Conservation (phyloP, 1,140 invertebrate species). For the Conus ventricosus region DNA sequence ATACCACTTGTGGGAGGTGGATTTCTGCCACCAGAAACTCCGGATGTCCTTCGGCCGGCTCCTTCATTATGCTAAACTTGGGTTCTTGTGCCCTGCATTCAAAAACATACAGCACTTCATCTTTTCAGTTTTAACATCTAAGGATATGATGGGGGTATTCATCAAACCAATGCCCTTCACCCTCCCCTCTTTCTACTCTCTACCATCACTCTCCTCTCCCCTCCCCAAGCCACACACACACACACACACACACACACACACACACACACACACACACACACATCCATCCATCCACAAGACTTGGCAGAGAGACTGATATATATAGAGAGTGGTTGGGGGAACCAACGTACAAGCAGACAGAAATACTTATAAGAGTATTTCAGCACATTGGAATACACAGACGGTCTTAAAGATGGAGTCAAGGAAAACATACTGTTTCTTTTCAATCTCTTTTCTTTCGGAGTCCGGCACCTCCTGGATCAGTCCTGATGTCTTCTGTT, state of each 20-base stretch:
- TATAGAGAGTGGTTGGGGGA: too few relatives aligned
- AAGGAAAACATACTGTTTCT: constrained; percentile 11
- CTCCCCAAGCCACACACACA: too few relatives aligned
- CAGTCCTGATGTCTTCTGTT: neutral
- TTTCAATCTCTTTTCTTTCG: constrained; percentile 1
- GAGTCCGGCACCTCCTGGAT: constrained; percentile 22
- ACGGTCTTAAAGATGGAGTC: neutral
- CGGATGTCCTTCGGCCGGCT: constrained; percentile 71
- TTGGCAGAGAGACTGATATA: too few relatives aligned
- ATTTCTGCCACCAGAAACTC: constrained; percentile 75
- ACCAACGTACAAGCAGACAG: too few relatives aligned
- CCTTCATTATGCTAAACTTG: constrained; percentile 70
- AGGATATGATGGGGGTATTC: neutral
- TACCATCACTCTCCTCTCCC: too few relatives aligned
- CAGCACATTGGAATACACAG: too few relatives aligned
- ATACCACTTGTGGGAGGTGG: constrained; percentile 78
- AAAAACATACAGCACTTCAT: constrained; percentile 15
- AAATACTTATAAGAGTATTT: too few relatives aligned
- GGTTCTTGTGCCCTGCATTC: constrained; percentile 66
- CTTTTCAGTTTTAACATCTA: neutral
- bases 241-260: too few relatives aligned
- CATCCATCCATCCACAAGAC: too few relatives aligned
- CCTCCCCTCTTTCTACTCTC: neutral
- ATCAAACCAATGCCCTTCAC: constrained; percentile 1
- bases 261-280: too few relatives aligned